phyloP scores from a whole-genome alignment of 1,140 invertebrate genomes.

The Leptopilina boulardi region DNA sequence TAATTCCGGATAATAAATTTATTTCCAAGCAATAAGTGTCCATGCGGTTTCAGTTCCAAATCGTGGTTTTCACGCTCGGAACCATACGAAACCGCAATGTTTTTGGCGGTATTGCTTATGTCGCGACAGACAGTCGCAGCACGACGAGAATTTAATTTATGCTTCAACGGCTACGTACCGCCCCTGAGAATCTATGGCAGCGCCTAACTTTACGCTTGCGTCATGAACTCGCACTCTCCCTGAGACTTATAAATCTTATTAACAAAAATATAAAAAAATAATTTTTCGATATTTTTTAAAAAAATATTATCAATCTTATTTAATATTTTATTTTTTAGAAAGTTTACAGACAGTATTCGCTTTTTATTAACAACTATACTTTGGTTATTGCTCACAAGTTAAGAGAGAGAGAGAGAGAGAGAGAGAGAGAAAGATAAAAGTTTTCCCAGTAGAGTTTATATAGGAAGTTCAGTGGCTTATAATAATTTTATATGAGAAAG shows the following conservation, averaged over 20 bases:
- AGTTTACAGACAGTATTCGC: no score
- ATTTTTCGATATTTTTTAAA: no score
- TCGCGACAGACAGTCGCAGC: constrained; percentile 31
- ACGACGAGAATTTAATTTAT: constrained; percentile 55
- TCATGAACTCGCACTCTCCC: neutral
- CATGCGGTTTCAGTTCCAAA: constrained; percentile 22
- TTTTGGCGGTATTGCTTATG: constrained; percentile 40
- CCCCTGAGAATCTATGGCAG: constrained; percentile 7
- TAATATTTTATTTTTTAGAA: no score
- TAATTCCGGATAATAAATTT: neutral
- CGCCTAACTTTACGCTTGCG: neutral
- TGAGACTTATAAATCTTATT: neutral
- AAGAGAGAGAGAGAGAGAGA: no score
- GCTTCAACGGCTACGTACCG: constrained; percentile 26
- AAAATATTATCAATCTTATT: no score
- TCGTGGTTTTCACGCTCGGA: neutral
- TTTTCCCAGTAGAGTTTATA: neutral
- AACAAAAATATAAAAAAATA: no score
- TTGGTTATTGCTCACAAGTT: no score
- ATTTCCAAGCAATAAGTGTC: neutral
- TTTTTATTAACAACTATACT: no score
- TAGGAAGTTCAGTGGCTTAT: constrained; percentile 5
- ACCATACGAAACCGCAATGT: constrained; percentile 36
- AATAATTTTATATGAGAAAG: neutral
- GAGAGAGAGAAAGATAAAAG: no score